Evolutionary conservation across 2,113 vertebrate species (phyloP).

Genomic region (Onychostruthus taczanowskii): DNA sequence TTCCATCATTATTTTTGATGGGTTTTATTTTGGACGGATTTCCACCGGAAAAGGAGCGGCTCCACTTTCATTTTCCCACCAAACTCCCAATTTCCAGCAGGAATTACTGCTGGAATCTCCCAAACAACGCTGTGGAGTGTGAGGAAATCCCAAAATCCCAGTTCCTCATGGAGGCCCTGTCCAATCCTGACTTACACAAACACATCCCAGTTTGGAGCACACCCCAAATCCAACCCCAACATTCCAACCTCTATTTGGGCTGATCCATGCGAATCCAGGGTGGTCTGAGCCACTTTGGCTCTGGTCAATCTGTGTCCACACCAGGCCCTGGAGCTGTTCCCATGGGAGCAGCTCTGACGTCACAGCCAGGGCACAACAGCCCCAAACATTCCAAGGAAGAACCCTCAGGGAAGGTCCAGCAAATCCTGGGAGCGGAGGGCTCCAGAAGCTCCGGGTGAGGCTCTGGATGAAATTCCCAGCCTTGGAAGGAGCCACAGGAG

Average conservation of each 20-base stretch:
- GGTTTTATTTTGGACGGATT: neutral
- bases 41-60: neutral
- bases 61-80: neutral
- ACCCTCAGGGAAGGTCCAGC: neutral
- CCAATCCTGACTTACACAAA: neutral
- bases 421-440: neutral
- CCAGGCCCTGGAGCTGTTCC: neutral
- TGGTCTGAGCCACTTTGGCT: accelerated
- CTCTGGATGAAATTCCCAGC: neutral
- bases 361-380: neutral
- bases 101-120: neutral
- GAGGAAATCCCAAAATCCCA: neutral
- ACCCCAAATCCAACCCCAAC: neutral
- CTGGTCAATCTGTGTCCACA: neutral
- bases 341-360: conserved; percentile 34
- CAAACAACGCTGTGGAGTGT: neutral
- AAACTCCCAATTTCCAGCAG: neutral
- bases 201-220: neutral
- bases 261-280: neutral
- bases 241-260: neutral
- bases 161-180: neutral
- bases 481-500: neutral
- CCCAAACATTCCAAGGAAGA: neutral
- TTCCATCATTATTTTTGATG: too few relatives aligned
- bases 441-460: accelerated